These are phyloP conservation scores for Xiphias gladius DNA, from an alignment of 2,113 vertebrate genomes.

Conservation along the genomic window DNA sequence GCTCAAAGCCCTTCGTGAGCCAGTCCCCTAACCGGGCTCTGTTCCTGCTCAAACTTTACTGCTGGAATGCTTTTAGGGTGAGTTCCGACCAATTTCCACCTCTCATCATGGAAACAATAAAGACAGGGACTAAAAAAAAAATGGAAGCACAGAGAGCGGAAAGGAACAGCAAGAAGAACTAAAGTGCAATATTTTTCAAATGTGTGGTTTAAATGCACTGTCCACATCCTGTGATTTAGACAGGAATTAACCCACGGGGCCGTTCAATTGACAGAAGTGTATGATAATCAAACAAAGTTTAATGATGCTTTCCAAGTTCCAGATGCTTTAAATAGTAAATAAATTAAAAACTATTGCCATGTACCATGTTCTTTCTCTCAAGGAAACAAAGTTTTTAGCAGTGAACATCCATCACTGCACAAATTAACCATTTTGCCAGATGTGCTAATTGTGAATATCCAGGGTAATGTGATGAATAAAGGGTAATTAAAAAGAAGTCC, in stretches of 20 bases:
- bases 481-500: background rate
- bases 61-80: conserved; percentile 51
- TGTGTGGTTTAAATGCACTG: background rate
- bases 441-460: conserved; percentile 16
- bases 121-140: conserved; percentile 23
- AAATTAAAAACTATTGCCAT: background rate
- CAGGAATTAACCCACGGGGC: background rate
- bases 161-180: conserved; percentile 4
- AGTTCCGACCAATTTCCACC: conserved; percentile 54
- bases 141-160: background rate
- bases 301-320: conserved; percentile 27
- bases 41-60: conserved; percentile 48
- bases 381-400: conserved; percentile 8
- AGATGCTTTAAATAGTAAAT: conserved; percentile 24
- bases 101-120: conserved; percentile 19
- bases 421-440: conserved; percentile 22
- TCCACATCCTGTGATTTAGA: conserved; percentile 1
- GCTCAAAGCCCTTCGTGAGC: conserved; percentile 63
- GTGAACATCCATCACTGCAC: conserved; percentile 1
- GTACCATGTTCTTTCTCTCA: background rate
- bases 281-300: conserved; percentile 13
- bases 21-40: conserved; percentile 53
- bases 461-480: conserved; percentile 27
- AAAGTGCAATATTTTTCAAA: conserved; percentile 5
- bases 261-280: conserved; percentile 1